Percentiles rank a stretch among this genome's conserved stretches.
These are phyloP conservation scores for Muntiacus reevesi DNA, from an alignment of 2,113 vertebrate genomes.

Conservation along the genomic window DNA sequence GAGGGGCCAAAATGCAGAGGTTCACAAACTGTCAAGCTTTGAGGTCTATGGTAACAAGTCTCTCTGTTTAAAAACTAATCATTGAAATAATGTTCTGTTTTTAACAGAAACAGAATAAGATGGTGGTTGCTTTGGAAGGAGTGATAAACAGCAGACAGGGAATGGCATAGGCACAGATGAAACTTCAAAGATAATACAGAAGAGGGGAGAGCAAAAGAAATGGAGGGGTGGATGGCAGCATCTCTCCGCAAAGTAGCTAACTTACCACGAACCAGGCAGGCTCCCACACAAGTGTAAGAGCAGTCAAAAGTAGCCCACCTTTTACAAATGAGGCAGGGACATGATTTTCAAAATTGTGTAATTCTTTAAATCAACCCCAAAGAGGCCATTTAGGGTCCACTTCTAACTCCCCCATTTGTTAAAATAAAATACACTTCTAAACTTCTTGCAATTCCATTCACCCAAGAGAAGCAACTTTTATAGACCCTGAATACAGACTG, in stretches of 20 bases:
- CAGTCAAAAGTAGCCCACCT: neutral
- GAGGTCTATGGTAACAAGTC: neutral
- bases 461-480: conserved; percentile 15
- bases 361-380: conserved; percentile 34
- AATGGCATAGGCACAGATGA: neutral
- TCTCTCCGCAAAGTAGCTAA: too few relatives aligned
- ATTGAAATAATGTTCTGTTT: neutral
- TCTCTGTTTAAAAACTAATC: conserved; percentile 6
- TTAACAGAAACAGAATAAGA: neutral
- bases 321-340: neutral
- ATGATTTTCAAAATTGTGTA: neutral
- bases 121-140: neutral
- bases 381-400: neutral
- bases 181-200: neutral
- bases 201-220: neutral
- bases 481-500: neutral
- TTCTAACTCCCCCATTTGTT: conserved; percentile 30
- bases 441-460: neutral
- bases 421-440: conserved; percentile 41
- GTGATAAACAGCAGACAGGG: neutral
- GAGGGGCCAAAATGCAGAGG: neutral
- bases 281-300: neutral
- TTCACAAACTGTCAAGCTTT: conserved; percentile 1
- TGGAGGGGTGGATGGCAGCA: too few relatives aligned
- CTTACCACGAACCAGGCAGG: neutral